These are phyloP conservation scores for Percopsis omiscomaycus DNA, from an alignment of 2,797 vertebrate genomes.

Conservation along the genomic window DNA sequence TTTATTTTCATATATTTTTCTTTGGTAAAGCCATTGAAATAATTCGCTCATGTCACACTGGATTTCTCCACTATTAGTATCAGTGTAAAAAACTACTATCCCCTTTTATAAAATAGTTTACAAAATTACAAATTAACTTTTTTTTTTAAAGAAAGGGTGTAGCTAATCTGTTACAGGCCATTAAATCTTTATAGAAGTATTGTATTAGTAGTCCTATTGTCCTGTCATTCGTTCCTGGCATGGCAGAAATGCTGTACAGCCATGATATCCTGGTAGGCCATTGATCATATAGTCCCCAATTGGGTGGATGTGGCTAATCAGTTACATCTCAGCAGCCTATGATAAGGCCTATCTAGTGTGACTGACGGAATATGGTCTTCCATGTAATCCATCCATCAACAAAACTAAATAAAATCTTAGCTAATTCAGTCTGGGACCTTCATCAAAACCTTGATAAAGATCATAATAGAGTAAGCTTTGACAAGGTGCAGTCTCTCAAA, in stretches of 20 bases:
- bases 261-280: background rate
- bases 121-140: no score
- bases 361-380: slow-evolving; percentile 48
- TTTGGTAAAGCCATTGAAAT: background rate
- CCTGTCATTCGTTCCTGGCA: background rate
- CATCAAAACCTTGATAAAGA: no score
- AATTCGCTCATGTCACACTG: background rate
- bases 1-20: slow-evolving; percentile 9
- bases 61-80: background rate
- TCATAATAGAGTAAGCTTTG: no score
- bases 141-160: no score
- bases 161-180: no score
- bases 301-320: background rate
- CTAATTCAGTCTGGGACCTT: no score
- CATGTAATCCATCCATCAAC: slow-evolving; percentile 23
- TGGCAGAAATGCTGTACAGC: no score
- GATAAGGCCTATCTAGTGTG: slow-evolving; percentile 32
- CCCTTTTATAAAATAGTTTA: no score
- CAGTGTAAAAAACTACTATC: no score
- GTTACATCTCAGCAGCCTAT: slow-evolving; percentile 21
- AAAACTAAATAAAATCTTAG: no score
- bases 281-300: background rate
- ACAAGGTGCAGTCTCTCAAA: background rate
- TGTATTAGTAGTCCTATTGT: background rate
- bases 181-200: no score